A percentile compares a stretch with the other conserved stretches of the same genome.
Conservation (phyloP, 2,113 vertebrate genomes). For the Esox niger region DNA sequence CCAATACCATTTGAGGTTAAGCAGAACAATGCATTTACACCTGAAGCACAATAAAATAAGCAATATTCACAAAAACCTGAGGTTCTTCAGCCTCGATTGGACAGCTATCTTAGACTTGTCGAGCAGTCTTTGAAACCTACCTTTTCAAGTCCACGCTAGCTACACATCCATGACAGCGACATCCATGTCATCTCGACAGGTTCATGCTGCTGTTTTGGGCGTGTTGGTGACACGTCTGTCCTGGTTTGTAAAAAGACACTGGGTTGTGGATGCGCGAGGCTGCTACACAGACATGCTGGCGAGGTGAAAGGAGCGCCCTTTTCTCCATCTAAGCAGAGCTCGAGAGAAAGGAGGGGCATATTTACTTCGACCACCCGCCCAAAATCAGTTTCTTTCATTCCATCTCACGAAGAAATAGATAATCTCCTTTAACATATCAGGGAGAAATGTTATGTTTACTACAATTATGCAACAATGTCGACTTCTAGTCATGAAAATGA, state of each 20-base stretch:
- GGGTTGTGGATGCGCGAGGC: slow-evolving; percentile 29
- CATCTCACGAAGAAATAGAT: not conserved
- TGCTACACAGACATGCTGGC: slow-evolving; percentile 19
- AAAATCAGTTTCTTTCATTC: not conserved
- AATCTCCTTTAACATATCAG: no score
- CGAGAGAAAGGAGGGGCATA: slow-evolving; percentile 17
- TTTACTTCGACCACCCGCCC: slow-evolving; percentile 27
- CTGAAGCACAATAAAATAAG: not conserved
- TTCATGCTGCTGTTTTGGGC: slow-evolving; percentile 38
- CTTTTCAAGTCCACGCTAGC: slow-evolving; percentile 37
- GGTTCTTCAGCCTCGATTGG: no score
- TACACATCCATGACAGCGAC: slow-evolving; percentile 4
- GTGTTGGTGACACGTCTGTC: slow-evolving; percentile 5
- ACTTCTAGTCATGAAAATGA: no score
- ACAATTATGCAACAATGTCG: no score
- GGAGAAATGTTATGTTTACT: no score
- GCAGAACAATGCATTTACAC: not conserved
- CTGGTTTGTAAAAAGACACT: slow-evolving; percentile 10
- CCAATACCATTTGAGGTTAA: not conserved
- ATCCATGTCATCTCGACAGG: slow-evolving; percentile 25
- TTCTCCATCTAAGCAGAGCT: slow-evolving; percentile 10
- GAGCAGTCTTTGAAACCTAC: slow-evolving; percentile 26
- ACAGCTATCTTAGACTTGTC: not conserved
- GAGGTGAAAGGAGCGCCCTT: slow-evolving; percentile 39
- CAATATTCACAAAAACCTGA: not conserved